A percentile compares a stretch with the other conserved stretches of the same genome.
Evolutionary conservation across 2,888 invertebrate genomes (phyloP).

Genomic region (Ceriagrion tenellum): DNA sequence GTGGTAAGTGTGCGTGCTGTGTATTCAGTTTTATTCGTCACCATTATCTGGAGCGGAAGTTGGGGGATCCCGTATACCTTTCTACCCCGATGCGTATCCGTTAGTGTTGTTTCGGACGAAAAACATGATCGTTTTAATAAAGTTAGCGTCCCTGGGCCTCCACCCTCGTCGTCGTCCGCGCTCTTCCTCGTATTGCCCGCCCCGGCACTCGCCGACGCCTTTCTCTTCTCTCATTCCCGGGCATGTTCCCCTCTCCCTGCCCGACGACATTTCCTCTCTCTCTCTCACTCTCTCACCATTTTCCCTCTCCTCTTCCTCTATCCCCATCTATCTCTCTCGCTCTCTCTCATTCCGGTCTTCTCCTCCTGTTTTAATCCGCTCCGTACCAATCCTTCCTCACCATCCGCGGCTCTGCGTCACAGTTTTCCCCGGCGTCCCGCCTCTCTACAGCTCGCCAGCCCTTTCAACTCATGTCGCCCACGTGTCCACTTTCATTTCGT

Average conservation of each 20-base stretch:
- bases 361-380: not conserved
- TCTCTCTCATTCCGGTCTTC: not conserved
- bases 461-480: conserved; percentile 28
- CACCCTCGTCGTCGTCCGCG: not conserved
- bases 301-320: not conserved
- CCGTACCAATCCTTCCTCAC: not conserved
- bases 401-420: not conserved
- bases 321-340: not conserved
- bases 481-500: conserved; percentile 25
- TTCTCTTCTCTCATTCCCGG: not conserved
- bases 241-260: not conserved
- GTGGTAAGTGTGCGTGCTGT: not conserved
- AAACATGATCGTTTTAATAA: conserved; percentile 16
- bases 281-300: not conserved
- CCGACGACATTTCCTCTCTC: not conserved
- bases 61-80: not conserved
- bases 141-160: not conserved
- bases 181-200: not conserved
- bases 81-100: not conserved
- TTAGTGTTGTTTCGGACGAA: not conserved
- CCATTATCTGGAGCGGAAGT: not conserved
- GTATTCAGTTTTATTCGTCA: conserved; percentile 25
- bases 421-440: not conserved
- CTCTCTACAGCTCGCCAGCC: not conserved
- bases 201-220: not conserved